Percentiles rank a stretch among this genome's conserved stretches.
Evolutionary conservation across 2,113 vertebrate species (phyloP).

Genomic region (Mohoua ochrocephala): DNA sequence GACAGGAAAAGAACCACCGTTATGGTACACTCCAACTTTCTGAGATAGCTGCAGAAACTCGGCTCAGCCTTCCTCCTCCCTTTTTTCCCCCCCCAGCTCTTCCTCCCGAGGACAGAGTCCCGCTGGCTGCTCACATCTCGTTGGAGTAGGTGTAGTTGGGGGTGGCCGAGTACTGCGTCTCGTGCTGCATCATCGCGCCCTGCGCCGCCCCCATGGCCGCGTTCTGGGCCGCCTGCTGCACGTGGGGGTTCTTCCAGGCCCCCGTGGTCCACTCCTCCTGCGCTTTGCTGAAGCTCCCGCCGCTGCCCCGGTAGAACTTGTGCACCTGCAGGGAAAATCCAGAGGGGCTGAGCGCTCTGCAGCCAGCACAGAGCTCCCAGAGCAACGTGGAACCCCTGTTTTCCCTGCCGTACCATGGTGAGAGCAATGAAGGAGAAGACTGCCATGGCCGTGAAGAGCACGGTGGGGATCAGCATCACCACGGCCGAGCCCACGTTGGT

Average conservation of each 20-base stretch:
- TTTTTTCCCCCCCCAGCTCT: neutral
- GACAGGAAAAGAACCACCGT: neutral
- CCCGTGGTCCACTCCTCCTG: constrained; percentile 96
- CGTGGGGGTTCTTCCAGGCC: constrained; percentile 96
- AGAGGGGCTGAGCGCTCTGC: fast-evolving
- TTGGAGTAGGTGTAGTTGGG: constrained; percentile 95
- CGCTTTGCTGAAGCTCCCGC: constrained; percentile 94
- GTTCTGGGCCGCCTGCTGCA: constrained; percentile 92
- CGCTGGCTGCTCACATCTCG: constrained; percentile 81
- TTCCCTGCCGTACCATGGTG: constrained; percentile 80
- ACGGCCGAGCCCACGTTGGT: constrained; percentile 87
- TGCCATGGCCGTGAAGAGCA: constrained; percentile 91
- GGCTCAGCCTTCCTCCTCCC: neutral
- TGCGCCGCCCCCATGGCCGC: constrained; percentile 91
- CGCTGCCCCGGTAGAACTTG: constrained; percentile 93
- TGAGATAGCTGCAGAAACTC: constrained; percentile 24
- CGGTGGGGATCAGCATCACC: constrained; percentile 91
- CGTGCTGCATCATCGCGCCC: constrained; percentile 84
- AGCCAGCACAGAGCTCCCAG: fast-evolving
- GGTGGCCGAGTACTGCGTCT: constrained; percentile 89
- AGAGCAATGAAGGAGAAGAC: constrained; percentile 89
- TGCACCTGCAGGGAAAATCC: constrained; percentile 79
- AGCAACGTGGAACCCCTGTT: fast-evolving
- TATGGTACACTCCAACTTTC: constrained; percentile 44
- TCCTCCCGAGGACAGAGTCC: neutral